These are phyloP conservation scores for Coptodon rendalli DNA, from an alignment of 2,113 vertebrate genomes.

Conservation along the genomic window DNA sequence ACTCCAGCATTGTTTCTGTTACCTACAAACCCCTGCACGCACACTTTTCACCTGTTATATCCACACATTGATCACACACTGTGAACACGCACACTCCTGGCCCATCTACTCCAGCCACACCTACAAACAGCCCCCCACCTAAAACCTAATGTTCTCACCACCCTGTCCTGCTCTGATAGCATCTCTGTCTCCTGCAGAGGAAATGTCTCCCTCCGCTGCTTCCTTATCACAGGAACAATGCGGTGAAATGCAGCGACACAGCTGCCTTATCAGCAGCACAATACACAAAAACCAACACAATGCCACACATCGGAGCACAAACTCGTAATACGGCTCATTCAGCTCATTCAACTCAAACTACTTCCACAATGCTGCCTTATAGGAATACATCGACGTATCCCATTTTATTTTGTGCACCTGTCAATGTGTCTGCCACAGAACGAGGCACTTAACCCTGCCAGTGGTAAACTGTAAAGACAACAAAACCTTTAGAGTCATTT, in stretches of 20 bases:
- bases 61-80: background rate
- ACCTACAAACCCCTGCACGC: background rate
- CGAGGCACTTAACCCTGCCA: background rate
- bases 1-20: background rate
- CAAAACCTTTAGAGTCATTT: background rate
- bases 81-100: background rate
- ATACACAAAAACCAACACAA: conserved; percentile 16
- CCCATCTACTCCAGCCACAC: background rate
- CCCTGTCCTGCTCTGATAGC: conserved; percentile 1
- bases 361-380: background rate
- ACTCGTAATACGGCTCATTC: conserved; percentile 17
- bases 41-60: background rate
- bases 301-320: background rate
- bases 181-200: conserved; percentile 29
- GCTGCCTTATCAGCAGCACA: conserved; percentile 23
- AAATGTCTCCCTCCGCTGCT: conserved; percentile 12
- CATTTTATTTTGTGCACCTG: background rate
- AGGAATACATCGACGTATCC: background rate
- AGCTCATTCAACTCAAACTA: background rate
- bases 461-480: background rate
- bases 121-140: background rate
- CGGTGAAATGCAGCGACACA: conserved; percentile 2
- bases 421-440: background rate
- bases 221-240: conserved; percentile 49
- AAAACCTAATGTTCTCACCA: background rate